Conservation (phyloP, 2,113 vertebrate species). For the Brienomyrus longianalis region DNA sequence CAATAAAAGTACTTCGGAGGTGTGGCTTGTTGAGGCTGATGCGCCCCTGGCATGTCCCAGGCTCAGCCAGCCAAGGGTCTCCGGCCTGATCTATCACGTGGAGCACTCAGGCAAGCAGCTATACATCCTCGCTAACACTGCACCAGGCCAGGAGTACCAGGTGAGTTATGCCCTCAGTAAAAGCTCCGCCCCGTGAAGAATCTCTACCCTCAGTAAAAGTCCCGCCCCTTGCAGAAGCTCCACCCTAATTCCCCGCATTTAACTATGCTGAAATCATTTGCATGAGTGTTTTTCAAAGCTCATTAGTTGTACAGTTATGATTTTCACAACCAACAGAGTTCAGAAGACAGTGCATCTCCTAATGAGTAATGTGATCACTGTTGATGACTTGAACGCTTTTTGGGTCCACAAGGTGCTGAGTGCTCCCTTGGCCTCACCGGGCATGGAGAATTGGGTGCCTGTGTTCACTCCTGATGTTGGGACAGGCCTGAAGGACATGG, state of each 20-base stretch:
- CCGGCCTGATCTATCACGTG: conserved; percentile 74
- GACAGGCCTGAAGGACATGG: conserved; percentile 77
- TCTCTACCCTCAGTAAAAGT: background rate
- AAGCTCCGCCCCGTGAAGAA: background rate
- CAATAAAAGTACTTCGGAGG: conserved; percentile 84
- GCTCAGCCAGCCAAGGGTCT: conserved; percentile 72
- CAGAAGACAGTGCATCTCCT: background rate
- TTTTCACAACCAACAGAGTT: background rate
- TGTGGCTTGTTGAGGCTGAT: conserved; percentile 69
- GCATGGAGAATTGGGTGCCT: conserved; percentile 69
- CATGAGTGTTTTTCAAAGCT: background rate
- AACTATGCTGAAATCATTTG: background rate
- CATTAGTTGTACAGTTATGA: background rate
- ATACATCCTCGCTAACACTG: conserved; percentile 80
- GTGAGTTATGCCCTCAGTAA: conserved; percentile 34
- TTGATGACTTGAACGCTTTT: background rate
- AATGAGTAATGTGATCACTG: background rate
- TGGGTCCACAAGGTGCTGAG: conserved; percentile 67
- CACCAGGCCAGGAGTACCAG: conserved; percentile 77
- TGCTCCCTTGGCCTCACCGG: conserved; percentile 58
- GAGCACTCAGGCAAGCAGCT: conserved; percentile 74
- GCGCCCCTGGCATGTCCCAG: conserved; percentile 57
- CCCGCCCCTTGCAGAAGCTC: background rate
- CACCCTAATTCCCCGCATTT: background rate
- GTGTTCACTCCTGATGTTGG: conserved; percentile 63